These are phyloP conservation scores for Apostichopus leukothele DNA, from an alignment of 53 echinoderm and acorn worm species.

Conservation along the genomic window DNA sequence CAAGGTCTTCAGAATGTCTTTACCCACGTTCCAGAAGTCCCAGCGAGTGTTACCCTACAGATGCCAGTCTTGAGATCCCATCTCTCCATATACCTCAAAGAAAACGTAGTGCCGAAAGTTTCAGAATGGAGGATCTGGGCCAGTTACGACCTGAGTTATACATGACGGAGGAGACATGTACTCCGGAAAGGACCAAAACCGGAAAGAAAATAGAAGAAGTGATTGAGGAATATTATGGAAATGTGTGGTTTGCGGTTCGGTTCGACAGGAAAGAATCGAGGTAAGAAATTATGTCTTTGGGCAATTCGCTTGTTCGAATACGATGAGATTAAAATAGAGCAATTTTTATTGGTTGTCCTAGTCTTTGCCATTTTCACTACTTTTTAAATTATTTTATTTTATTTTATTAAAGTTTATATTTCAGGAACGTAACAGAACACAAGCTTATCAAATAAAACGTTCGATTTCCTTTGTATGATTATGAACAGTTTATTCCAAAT, in stretches of 20 bases:
- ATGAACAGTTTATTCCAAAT: too few relatives aligned
- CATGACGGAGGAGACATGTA: constrained; percentile 72
- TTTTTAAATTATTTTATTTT: too few relatives aligned
- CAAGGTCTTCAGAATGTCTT: constrained; percentile 74
- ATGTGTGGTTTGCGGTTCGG: constrained; percentile 79
- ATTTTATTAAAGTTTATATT: too few relatives aligned
- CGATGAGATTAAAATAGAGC: too few relatives aligned
- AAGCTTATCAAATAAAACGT: too few relatives aligned
- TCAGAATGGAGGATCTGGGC: constrained; percentile 73
- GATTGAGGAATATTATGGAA: constrained; percentile 89
- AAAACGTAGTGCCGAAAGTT: constrained; percentile 76
- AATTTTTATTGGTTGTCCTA: too few relatives aligned
- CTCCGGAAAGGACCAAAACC: constrained; percentile 18
- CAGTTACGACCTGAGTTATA: constrained; percentile 91
- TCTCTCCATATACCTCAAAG: constrained; percentile 60
- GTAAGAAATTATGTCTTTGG: constrained; percentile 36
- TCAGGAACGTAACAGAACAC: too few relatives aligned
- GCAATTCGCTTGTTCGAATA: too few relatives aligned
- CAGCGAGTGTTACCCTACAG: constrained; percentile 54
- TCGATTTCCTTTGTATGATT: too few relatives aligned
- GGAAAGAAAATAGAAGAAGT: constrained; percentile 82
- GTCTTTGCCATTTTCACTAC: too few relatives aligned
- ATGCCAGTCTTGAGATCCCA: constrained; percentile 58
- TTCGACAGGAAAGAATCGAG: constrained; percentile 83
- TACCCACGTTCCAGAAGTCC: constrained; percentile 62